Evolutionary conservation across 2,888 invertebrate genomes (phyloP).

Genomic region (Syritta pipiens): DNA sequence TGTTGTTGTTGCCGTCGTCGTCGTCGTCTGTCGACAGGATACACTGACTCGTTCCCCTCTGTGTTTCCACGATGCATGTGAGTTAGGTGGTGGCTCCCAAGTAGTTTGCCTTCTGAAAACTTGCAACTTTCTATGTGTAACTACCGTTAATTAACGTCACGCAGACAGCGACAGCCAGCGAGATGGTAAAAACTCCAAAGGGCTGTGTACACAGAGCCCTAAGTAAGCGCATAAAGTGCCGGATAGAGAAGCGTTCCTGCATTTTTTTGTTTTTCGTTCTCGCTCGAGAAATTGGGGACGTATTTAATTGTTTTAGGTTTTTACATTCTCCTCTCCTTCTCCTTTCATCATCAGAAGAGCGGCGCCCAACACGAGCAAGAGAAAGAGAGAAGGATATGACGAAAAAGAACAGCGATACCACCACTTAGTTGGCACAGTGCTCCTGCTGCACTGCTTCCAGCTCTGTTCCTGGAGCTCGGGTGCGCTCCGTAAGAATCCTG

Average conservation of each 20-base stretch:
- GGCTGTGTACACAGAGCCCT: constrained; percentile 36
- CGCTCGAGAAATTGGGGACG: constrained; percentile 46
- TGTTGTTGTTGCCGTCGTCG: too few species aligned
- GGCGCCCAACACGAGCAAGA: neutral
- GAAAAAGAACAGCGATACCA: constrained; percentile 53
- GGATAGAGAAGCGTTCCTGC: constrained; percentile 30
- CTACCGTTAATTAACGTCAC: constrained; percentile 58
- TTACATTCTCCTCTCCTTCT: constrained; percentile 45
- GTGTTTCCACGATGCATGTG: too few species aligned
- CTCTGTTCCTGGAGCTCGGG: constrained; percentile 28
- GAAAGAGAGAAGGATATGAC: neutral
- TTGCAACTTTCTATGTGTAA: constrained; percentile 36
- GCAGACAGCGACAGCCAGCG: constrained; percentile 13
- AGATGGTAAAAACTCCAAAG: too few species aligned
- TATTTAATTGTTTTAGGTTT: constrained; percentile 63
- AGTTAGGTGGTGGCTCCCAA: too few species aligned
- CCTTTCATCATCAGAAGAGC: constrained; percentile 32
- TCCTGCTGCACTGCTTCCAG: constrained; percentile 17
- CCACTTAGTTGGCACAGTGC: constrained; percentile 37
- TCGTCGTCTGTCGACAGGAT: too few species aligned
- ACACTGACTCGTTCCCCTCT: too few species aligned
- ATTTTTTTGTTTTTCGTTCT: neutral
- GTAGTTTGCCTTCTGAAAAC: too few species aligned
- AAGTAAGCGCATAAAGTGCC: constrained; percentile 41
- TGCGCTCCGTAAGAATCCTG: constrained; percentile 45